Percentiles rank a stretch among this genome's conserved stretches.
These are phyloP conservation scores for Lepidocyrtoides sp. DNA, from an alignment of 2,888 invertebrate species.

Conservation along the genomic window DNA sequence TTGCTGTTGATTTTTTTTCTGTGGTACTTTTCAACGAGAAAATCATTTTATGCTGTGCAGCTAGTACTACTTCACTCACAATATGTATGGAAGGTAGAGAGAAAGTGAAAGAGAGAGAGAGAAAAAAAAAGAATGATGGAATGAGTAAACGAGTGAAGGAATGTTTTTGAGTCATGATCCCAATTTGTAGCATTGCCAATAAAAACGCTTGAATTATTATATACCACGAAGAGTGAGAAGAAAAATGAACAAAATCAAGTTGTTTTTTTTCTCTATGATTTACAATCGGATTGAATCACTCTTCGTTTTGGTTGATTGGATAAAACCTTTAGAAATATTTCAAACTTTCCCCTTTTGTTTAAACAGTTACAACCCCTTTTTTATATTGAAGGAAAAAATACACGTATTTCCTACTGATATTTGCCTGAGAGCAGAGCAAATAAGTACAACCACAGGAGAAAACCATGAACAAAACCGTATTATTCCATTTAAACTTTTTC, in stretches of 20 bases:
- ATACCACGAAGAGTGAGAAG: background rate
- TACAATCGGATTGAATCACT: background rate
- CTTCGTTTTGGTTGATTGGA: slow-evolving; percentile 4
- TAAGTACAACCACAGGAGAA: background rate
- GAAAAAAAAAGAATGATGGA: slow-evolving; percentile 6
- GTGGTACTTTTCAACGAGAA: background rate
- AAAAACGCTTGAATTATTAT: slow-evolving; percentile 43
- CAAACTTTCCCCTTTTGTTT: background rate
- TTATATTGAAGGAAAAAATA: too few species aligned
- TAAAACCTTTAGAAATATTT: background rate
- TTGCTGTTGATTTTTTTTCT: background rate
- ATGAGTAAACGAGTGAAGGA: background rate
- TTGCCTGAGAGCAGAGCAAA: too few species aligned
- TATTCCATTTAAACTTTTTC: background rate
- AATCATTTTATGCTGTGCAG: too few species aligned
- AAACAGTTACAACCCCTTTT: background rate
- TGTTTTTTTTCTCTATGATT: slow-evolving; percentile 3
- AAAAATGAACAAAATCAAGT: slow-evolving; percentile 1
- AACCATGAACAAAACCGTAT: background rate
- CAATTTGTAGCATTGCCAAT: slow-evolving; percentile 64
- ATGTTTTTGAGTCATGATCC: slow-evolving; percentile 50
- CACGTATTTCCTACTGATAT: background rate
- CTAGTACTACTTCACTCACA: background rate
- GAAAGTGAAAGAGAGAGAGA: background rate
- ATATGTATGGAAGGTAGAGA: background rate